Base-by-base conservation (phyloP, 2,797 vertebrate genomes). In the Synanceia verrucosa region DNA sequence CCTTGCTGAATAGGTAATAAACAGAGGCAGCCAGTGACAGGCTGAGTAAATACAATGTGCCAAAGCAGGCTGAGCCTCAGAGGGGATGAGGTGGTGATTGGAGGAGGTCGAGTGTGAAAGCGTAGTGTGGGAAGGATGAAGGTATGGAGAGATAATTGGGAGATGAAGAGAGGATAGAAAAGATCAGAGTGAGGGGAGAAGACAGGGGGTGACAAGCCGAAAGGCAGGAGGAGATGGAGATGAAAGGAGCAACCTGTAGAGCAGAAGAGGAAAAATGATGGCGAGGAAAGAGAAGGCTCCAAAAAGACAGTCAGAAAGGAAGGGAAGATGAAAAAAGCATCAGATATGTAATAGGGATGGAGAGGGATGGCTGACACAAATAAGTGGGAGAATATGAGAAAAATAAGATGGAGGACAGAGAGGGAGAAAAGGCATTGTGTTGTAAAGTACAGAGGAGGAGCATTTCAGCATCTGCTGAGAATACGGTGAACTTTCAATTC, bases 1-100 rank as follows among this genome's bases (percentile, higher is more conserved):
- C 80, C 65, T 43, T 0, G 36, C 66, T 65, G 73, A 83, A 66
- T 33, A 78, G 78, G 79, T 77, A 78, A 86, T 82, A 79, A 86
- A 83, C 64, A 77, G 78, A 79, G 67, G 65, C 82, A 70, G 85
- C 51, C 63, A 31, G 71, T 59, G 83, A 80, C 21, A 10, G 60
- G 57, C 58, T 70, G 78, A 77, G 72, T 79, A 86, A 86, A 88
- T 77, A 86, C 86, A 61, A 62, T 46, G 72, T 72, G 77, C 72
- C 56, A 67, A n/a, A 76, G 66, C 13, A 70, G 74, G 70, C 66
- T 36, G 60, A 57, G 73, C 72, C 84, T 79, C 73, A 14, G 48
- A 63, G 65, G 65, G 47, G 44, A 34, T 41, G 78, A 71, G 62
- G 53, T 31, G 46, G 50, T 51, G 74, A 72, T 37, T 46, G 26